These are phyloP conservation scores for Drosophila diplacantha DNA, from an alignment of 2,888 invertebrate species.

Conservation along the genomic window DNA sequence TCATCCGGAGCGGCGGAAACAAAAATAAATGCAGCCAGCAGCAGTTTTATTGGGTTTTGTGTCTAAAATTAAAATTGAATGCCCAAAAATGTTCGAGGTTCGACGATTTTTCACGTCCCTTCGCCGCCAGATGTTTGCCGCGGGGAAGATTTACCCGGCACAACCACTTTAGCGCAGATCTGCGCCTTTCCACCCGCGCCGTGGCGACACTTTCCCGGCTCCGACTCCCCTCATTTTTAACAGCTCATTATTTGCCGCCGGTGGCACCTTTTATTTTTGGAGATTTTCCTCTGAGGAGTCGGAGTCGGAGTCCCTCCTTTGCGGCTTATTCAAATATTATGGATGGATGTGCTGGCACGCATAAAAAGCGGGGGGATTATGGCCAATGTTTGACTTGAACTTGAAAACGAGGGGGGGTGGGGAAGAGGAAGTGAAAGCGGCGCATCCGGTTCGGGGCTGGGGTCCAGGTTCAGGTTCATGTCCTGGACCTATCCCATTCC, in stretches of 20 bases:
- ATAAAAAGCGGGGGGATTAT: conserved; percentile 59
- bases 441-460: conserved; percentile 64
- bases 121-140: conserved; percentile 27
- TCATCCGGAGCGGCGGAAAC: conserved; percentile 50
- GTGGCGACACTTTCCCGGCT: conserved; percentile 56
- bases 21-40: conserved; percentile 52
- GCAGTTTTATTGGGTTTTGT: conserved; percentile 64
- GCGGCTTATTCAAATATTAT: conserved; percentile 44
- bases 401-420: conserved; percentile 48
- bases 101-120: conserved; percentile 52
- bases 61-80: conserved; percentile 66
- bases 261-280: conserved; percentile 54
- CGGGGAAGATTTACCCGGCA: conserved; percentile 27
- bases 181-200: conserved; percentile 6
- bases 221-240: conserved; percentile 35
- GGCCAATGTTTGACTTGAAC: conserved; percentile 69
- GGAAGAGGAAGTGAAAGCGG: conserved; percentile 54
- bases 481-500: conserved; percentile 36
- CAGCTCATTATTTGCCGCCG: conserved; percentile 65
- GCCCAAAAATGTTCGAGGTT: conserved; percentile 50
- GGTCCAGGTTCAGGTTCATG: conserved; percentile 38
- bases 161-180: conserved; percentile 48
- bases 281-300: conserved; percentile 11
- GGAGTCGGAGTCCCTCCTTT: conserved; percentile 31
- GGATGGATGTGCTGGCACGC: conserved; percentile 54